Conservation (phyloP, 35 echinoderm and acorn worm genomes). For the Diadema setosum region DNA sequence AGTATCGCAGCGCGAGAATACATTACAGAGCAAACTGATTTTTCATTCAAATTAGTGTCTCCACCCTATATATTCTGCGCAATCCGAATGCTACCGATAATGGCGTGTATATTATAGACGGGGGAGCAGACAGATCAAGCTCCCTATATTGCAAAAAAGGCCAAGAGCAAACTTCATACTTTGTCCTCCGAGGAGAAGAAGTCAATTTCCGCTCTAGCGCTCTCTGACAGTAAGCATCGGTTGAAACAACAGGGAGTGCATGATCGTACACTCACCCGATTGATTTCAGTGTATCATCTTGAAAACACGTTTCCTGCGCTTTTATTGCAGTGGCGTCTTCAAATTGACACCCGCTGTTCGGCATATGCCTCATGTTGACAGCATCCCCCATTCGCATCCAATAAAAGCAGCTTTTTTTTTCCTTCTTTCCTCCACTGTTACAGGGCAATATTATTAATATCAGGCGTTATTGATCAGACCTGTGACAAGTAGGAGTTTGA, state of each 20-base stretch:
- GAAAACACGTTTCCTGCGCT: not conserved
- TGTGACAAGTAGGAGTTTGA: not conserved
- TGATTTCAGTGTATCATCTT: not conserved
- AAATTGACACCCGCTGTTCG: not conserved
- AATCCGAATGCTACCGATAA: no score
- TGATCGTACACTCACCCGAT: no score
- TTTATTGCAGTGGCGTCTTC: slow-evolving; percentile 1
- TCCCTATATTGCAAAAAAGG: no score
- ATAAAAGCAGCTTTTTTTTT: not conserved
- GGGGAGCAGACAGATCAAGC: no score
- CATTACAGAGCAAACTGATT: no score
- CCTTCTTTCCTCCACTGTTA: no score
- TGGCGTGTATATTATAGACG: no score
- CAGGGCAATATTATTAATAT: not conserved
- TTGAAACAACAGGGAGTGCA: not conserved
- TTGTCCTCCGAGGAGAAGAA: no score
- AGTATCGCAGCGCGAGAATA: no score
- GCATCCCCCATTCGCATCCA: not conserved
- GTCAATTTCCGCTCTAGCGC: not conserved
- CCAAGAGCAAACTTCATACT: no score
- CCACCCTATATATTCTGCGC: no score
- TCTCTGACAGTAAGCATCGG: not conserved
- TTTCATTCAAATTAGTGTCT: no score
- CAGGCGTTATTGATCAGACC: not conserved
- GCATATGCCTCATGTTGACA: not conserved